Evolutionary conservation across 2,888 invertebrate genomes (phyloP).

Genomic region (Nasonia oneida): DNA sequence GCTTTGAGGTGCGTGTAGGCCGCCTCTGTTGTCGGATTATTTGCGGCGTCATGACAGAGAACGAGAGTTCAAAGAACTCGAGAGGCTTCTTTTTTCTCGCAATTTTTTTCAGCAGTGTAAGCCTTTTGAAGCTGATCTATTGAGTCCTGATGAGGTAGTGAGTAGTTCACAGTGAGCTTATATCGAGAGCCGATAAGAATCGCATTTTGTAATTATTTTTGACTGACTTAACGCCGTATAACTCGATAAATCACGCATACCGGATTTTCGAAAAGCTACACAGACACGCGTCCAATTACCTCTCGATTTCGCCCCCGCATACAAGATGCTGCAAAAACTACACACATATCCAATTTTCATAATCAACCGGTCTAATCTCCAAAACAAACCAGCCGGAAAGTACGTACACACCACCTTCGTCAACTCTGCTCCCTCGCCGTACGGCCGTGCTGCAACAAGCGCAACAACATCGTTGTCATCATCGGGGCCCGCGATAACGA

Average conservation of each 20-base stretch:
- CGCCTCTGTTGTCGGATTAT: slow-evolving; percentile 25
- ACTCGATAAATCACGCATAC: not conserved
- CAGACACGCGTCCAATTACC: not conserved
- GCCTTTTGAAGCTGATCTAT: not conserved
- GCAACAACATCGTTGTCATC: not conserved
- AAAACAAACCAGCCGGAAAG: not conserved
- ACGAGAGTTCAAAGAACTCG: not conserved
- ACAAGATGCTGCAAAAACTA: not conserved
- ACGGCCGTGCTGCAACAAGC: not conserved
- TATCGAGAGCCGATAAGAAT: not conserved
- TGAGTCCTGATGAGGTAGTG: not conserved
- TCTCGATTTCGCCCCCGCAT: not conserved
- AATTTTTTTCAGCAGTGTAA: not conserved
- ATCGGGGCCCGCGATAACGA: slow-evolving; percentile 51
- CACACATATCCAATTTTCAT: slow-evolving; percentile 40
- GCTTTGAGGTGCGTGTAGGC: slow-evolving; percentile 22
- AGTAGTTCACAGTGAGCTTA: not conserved
- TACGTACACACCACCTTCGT: not conserved
- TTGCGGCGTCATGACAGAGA: slow-evolving; percentile 24
- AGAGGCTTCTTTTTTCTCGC: not conserved
- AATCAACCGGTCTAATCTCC: slow-evolving; percentile 47
- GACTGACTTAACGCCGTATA: not conserved
- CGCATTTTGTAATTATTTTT: not conserved
- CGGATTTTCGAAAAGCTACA: not conserved
- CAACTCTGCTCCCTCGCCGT: not conserved